phyloP scores from a whole-genome alignment of 2,113 vertebrate species.

The Silurus meridionalis region DNA sequence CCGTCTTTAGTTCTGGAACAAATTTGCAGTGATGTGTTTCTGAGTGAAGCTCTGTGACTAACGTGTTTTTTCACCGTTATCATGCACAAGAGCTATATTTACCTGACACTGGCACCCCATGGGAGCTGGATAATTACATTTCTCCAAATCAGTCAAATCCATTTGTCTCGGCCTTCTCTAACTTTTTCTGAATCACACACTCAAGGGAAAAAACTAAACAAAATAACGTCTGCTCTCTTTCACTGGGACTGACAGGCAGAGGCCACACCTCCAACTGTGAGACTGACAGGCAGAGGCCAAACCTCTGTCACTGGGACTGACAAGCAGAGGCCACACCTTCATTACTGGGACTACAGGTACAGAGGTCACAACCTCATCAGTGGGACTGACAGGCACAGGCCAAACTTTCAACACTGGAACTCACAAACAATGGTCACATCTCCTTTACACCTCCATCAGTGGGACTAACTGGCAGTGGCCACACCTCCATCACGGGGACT shows the following conservation, averaged over 20 bases:
- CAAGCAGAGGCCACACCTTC: not conserved
- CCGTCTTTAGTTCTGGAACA: constrained; percentile 15
- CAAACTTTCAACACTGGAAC: not conserved
- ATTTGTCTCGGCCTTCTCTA: not conserved
- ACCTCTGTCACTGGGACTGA: not conserved
- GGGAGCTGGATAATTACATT: constrained; percentile 8
- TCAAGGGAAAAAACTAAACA: not conserved
- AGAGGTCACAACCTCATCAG: not conserved
- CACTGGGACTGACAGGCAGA: not conserved
- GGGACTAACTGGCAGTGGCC: not conserved
- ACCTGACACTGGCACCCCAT: not conserved
- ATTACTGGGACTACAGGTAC: no score
- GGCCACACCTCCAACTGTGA: not conserved
- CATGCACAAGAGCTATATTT: constrained; percentile 9
- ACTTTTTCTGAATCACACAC: not conserved
- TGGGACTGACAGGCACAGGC: not conserved
- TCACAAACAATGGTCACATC: not conserved
- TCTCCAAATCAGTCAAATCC: constrained; percentile 3
- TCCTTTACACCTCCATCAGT: not conserved
- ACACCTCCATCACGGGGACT: not conserved
- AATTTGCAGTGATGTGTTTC: constrained; percentile 21
- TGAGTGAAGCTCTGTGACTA: constrained; percentile 14
- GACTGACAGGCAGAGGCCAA: not conserved
- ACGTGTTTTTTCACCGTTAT: constrained; percentile 11
- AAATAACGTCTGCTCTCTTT: not conserved